phyloP scores from a whole-genome alignment of 1,140 invertebrate species.

The Acromyrmex echinatior region DNA sequence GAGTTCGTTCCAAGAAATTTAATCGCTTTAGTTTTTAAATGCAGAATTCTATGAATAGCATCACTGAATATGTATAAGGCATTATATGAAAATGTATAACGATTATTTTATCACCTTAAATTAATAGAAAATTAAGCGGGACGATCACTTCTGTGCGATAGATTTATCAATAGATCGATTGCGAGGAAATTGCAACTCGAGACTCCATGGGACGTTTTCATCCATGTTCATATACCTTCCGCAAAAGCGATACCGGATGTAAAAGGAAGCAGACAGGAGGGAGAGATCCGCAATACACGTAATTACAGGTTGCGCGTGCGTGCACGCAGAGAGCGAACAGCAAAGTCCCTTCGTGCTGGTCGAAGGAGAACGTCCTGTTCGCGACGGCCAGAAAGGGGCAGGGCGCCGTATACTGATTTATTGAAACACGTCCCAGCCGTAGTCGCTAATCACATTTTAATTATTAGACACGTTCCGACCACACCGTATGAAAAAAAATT shows the following conservation, averaged over 20 bases:
- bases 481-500: constrained; percentile 41
- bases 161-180: neutral
- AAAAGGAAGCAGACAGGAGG: constrained; percentile 61
- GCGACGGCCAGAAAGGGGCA: constrained; percentile 70
- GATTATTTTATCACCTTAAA: neutral
- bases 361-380: constrained; percentile 53
- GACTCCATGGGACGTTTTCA: neutral
- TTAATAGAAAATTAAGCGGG: neutral
- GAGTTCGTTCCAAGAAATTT: neutral
- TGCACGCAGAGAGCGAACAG: constrained; percentile 61
- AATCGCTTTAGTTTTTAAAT: neutral
- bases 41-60: neutral
- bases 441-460: constrained; percentile 75
- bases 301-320: constrained; percentile 77
- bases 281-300: constrained; percentile 71
- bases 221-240: constrained; percentile 35
- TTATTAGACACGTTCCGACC: constrained; percentile 64
- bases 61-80: neutral
- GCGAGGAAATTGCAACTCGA: neutral
- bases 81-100: neutral
- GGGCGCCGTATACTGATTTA: constrained; percentile 74
- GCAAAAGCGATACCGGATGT: constrained; percentile 65
- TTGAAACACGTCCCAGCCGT: constrained; percentile 65
- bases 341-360: constrained; percentile 58
- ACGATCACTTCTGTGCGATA: neutral